Evolutionary conservation across 2,113 vertebrate species (phyloP), one percentile per base, ranked within the genome.

Genomic region (Morone saxatilis): DNA sequence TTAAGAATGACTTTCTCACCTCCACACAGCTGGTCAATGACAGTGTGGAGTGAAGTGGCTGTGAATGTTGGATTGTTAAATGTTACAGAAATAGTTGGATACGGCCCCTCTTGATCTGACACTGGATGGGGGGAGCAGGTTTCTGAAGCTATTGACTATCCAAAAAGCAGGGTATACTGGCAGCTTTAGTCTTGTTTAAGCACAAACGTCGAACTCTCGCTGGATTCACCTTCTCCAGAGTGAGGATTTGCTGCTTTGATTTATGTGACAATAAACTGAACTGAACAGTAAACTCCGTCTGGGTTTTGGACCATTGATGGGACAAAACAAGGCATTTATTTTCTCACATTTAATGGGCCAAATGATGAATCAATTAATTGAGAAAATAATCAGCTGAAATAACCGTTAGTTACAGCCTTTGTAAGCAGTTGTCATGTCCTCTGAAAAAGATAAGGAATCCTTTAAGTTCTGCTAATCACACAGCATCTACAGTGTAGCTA

Each of bases 311-410:
- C 14, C 48, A 12, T 25, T 76, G 11, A 10, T 41, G 2, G 2
- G 7, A 66, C n/a, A 67, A 77, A 66, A 56, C 22, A 67, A 76
- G 38, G 14, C 50, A 66, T 43, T 45, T 54, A 11, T 4, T 40
- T 51, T 20, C 1, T 61, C 7, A 10, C 11, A 45, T 60, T 53
- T 19, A 20, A 19, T 20, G 53, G 14, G 19, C 13, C 56, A 12
- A 40, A 19, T 17, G 2, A 12, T 59, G 2, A 50, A 17, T 50
- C 3, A 47, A 2, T 60, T 12, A 40, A 36, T 73, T 60, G 10
- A 41, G 40, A 56, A 22, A 45, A 45, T 9, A 12, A 57, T 57
- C 38, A 9, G 17, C 48, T 43, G 1, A 40, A 31, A 12, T 43
- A 41, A 51, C 53, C 0, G 0, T 53, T 73, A 16, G 6, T 59